Percentiles rank a stretch among this genome's conserved stretches.
phyloP scores from a whole-genome alignment of 2,888 invertebrate species.

The Drosophila ustulata region DNA sequence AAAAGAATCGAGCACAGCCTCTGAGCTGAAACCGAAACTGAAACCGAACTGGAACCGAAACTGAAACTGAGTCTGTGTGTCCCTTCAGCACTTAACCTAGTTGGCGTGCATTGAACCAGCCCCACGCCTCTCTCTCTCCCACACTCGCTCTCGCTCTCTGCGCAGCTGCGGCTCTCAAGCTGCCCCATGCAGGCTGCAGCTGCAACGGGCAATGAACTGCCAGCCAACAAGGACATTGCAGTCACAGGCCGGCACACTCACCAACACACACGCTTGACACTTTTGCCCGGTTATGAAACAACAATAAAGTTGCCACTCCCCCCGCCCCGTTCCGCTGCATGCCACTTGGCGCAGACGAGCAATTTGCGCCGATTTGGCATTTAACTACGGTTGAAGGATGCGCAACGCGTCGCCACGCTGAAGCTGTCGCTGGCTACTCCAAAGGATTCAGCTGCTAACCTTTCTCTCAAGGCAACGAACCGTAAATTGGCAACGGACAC shows the following conservation, averaged over 20 bases:
- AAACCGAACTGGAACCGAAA: conserved; percentile 5
- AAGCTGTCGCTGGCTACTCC: conserved; percentile 4
- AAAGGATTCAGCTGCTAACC: conserved; percentile 15
- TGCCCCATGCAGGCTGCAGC: conserved; percentile 62
- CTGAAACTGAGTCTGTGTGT: conserved; percentile 20
- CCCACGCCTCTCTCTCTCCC: background rate
- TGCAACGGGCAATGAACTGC: conserved; percentile 68
- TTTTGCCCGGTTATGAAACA: conserved; percentile 53
- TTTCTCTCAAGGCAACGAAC: conserved; percentile 30
- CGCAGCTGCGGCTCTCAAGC: conserved; percentile 31
- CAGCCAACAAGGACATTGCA: conserved; percentile 74
- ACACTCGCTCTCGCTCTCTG: background rate
- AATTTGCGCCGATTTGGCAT: conserved; percentile 65
- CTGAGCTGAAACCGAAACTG: conserved; percentile 10
- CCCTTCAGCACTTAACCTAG: conserved; percentile 3
- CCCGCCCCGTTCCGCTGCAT: background rate
- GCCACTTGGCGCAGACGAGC: conserved; percentile 11
- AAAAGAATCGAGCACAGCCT: conserved; percentile 38
- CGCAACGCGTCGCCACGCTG: conserved; percentile 20
- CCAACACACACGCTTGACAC: conserved; percentile 27
- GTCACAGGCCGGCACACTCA: conserved; percentile 28
- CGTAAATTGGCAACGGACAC: conserved; percentile 15
- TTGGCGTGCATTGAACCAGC: background rate
- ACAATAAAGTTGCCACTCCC: conserved; percentile 38
- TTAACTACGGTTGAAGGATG: conserved; percentile 72